These are phyloP conservation scores for Acanthaster planci DNA, from an alignment of 35 echinoderm and acorn worm genomes.

Conservation along the genomic window DNA sequence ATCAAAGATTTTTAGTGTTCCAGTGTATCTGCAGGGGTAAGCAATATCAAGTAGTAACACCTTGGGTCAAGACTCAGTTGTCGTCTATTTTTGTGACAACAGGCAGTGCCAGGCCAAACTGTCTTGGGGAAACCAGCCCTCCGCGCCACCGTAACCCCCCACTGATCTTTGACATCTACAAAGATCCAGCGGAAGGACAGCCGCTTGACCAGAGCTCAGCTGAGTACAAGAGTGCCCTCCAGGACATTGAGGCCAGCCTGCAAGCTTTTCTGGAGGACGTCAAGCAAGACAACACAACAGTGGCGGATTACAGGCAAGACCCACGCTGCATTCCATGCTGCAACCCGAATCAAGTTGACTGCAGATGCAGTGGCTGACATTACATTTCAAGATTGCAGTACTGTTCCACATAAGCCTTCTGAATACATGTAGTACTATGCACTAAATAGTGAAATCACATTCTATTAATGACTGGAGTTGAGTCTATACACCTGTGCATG, in stretches of 20 bases:
- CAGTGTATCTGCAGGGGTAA: neutral
- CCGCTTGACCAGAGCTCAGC: neutral
- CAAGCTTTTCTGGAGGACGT: neutral
- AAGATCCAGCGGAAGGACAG: neutral
- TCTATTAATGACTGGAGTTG: too few relatives aligned
- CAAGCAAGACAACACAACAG: constrained; percentile 6
- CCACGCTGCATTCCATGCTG: neutral
- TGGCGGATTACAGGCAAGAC: neutral
- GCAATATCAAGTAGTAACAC: too few relatives aligned
- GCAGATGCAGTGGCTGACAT: neutral
- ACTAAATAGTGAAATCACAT: too few relatives aligned
- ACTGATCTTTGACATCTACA: constrained; percentile 1
- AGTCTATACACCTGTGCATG: too few relatives aligned
- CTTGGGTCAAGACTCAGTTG: neutral
- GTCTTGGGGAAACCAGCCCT: neutral
- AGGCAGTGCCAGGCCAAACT: neutral
- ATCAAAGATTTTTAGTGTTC: neutral
- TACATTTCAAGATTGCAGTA: too few relatives aligned
- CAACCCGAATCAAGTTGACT: constrained; percentile 14
- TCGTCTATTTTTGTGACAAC: neutral
- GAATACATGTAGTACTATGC: too few relatives aligned
- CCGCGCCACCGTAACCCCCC: neutral
- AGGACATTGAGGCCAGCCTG: neutral
- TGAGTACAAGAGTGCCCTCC: neutral
- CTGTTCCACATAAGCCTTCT: too few relatives aligned